Conservation (phyloP, 2,113 vertebrate species). For the Onychostruthus taczanowskii region DNA sequence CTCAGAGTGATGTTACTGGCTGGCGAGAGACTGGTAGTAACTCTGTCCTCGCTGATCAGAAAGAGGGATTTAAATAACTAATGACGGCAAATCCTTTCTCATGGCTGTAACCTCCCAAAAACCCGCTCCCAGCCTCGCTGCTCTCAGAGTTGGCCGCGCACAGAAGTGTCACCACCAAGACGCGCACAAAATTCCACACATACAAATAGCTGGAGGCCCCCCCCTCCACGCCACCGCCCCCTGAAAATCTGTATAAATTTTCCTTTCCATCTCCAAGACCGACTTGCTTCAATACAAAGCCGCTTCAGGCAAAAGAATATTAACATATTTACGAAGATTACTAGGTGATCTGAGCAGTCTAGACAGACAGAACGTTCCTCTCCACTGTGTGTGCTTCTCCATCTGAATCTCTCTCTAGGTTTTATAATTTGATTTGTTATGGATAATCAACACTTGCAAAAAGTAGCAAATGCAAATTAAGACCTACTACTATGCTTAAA, state of each 20-base stretch:
- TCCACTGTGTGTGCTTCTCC: neutral
- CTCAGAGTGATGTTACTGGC: neutral
- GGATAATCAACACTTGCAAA: neutral
- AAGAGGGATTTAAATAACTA: neutral
- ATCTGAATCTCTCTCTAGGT: neutral
- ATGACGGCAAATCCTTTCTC: neutral
- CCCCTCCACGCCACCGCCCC: neutral
- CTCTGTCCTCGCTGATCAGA: neutral
- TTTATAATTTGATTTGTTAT: constrained; percentile 9
- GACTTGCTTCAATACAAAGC: neutral
- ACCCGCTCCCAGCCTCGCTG: neutral
- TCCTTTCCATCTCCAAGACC: constrained; percentile 20
- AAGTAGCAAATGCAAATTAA: neutral
- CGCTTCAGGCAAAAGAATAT: constrained; percentile 25
- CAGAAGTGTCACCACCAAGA: neutral
- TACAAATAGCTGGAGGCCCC: neutral
- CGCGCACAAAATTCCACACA: neutral
- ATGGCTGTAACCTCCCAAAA: neutral
- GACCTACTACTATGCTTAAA: neutral
- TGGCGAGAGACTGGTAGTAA: neutral
- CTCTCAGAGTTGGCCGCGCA: neutral
- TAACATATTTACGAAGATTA: constrained; percentile 49
- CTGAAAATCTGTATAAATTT: constrained; percentile 38
- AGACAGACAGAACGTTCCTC: constrained; percentile 14
- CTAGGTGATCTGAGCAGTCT: constrained; percentile 15